A percentile compares a stretch with the other conserved stretches of the same genome.
Evolutionary conservation across 1,140 invertebrate genomes (phyloP).

Genomic region (Nylanderia fulva): DNA sequence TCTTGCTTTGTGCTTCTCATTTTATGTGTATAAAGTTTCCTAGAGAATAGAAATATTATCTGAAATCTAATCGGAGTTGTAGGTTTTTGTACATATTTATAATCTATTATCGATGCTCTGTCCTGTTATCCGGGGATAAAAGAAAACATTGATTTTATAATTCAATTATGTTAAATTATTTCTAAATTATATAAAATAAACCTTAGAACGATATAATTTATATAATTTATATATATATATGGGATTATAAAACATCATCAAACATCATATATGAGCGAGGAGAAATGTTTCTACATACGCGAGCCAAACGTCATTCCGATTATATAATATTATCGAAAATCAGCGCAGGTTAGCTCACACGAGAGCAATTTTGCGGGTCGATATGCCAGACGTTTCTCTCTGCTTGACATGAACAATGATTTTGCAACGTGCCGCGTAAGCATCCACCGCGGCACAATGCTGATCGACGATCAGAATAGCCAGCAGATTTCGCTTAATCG

Average conservation of each 20-base stretch:
- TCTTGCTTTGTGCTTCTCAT: neutral
- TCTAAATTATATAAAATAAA: neutral
- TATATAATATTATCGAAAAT: slow-evolving; percentile 71
- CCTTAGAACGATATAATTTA: neutral
- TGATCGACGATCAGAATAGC: slow-evolving; percentile 67
- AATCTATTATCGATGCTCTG: neutral
- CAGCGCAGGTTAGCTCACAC: slow-evolving; percentile 31
- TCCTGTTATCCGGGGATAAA: neutral
- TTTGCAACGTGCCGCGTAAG: slow-evolving; percentile 75
- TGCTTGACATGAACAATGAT: slow-evolving; percentile 73
- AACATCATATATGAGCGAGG: too few relatives aligned
- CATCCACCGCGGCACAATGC: slow-evolving; percentile 49
- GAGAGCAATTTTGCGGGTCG: slow-evolving; percentile 68
- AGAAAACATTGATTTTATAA: neutral
- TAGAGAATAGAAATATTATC: neutral
- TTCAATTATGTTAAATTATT: neutral
- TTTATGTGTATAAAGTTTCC: neutral
- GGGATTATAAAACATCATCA: neutral
- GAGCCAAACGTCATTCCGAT: slow-evolving; percentile 2
- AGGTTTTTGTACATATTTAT: neutral
- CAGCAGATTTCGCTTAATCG: slow-evolving; percentile 75
- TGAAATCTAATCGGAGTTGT: neutral
- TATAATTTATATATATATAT: neutral
- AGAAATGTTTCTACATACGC: neutral
- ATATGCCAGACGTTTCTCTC: slow-evolving; percentile 62